A percentile compares a stretch with the other conserved stretches of the same genome.
phyloP scores from a whole-genome alignment of 2,888 invertebrate species.

The Heteromurus nitidus region DNA sequence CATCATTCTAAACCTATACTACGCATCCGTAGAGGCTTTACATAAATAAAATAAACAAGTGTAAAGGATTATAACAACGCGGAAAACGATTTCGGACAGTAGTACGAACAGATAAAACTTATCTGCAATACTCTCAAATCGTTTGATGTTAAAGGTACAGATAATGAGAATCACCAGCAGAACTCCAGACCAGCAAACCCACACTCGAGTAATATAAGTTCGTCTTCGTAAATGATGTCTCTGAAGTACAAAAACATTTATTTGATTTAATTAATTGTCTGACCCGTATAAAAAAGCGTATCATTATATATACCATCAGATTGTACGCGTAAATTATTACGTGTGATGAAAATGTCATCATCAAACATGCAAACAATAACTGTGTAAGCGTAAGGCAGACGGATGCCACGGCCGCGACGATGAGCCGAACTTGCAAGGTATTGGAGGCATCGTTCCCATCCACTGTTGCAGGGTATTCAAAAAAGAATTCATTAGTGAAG shows the following conservation, averaged over 20 bases:
- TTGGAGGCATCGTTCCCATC: background rate
- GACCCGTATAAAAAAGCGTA: no score
- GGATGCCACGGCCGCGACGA: conserved; percentile 25
- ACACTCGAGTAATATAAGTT: background rate
- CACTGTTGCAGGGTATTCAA: no score
- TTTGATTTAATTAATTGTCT: no score
- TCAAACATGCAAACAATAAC: conserved; percentile 31
- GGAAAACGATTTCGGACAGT: conserved; percentile 30
- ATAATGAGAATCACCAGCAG: conserved; percentile 32
- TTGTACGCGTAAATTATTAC: no score
- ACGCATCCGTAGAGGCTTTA: no score
- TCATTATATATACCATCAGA: background rate
- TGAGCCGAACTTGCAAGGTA: conserved; percentile 3
- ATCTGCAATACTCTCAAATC: conserved; percentile 34
- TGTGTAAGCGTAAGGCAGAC: conserved; percentile 47
- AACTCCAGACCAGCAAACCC: conserved; percentile 40
- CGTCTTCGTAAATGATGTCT: conserved; percentile 5
- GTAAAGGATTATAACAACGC: conserved; percentile 27
- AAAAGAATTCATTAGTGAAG: background rate
- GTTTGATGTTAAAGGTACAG: conserved; percentile 6
- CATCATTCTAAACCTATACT: no score
- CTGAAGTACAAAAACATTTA: conserved; percentile 3
- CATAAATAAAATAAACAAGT: conserved; percentile 37
- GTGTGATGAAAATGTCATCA: conserved; percentile 38
- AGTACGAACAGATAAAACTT: conserved; percentile 51